These are phyloP conservation scores for Oligia fasciuncula DNA, from an alignment of 2,888 invertebrate genomes.

Conservation along the genomic window DNA sequence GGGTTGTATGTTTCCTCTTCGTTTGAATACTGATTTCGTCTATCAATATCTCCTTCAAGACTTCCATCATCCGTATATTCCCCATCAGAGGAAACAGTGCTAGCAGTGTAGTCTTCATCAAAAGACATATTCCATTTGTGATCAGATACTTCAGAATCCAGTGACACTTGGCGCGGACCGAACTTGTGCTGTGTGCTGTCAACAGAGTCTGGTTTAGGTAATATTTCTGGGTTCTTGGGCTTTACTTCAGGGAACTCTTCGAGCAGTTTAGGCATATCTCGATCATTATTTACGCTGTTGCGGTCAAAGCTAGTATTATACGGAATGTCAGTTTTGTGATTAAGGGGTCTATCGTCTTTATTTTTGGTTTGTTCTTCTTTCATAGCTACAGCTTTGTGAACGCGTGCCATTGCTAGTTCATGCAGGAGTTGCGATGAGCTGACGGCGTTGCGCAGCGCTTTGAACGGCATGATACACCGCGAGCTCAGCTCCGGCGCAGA, in stretches of 20 bases:
- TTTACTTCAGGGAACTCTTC: slow-evolving; percentile 56
- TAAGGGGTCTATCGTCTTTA: slow-evolving; percentile 70
- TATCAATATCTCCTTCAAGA: slow-evolving; percentile 79
- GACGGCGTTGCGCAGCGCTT: slow-evolving; percentile 92
- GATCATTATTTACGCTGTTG: slow-evolving; percentile 59
- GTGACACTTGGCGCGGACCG: slow-evolving; percentile 75
- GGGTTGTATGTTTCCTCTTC: slow-evolving; percentile 93
- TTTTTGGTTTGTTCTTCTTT: slow-evolving; percentile 91
- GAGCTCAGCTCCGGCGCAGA: slow-evolving; percentile 94
- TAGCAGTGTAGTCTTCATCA: slow-evolving; percentile 91
- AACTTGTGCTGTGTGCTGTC: slow-evolving; percentile 77
- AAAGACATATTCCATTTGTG: slow-evolving; percentile 88
- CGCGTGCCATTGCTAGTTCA: slow-evolving; percentile 95
- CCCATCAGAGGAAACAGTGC: slow-evolving; percentile 90
- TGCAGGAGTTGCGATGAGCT: slow-evolving; percentile 96
- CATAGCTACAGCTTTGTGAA: slow-evolving; percentile 94
- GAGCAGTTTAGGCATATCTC: slow-evolving; percentile 57
- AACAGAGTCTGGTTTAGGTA: slow-evolving; percentile 80
- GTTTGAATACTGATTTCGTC: slow-evolving; percentile 80
- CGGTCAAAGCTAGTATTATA: slow-evolving; percentile 69
- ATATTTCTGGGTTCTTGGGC: slow-evolving; percentile 75
- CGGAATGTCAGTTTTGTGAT: slow-evolving; percentile 82
- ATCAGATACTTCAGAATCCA: slow-evolving; percentile 78
- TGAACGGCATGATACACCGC: slow-evolving; percentile 85
- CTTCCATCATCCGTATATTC: slow-evolving; percentile 86